phyloP scores from a whole-genome alignment of 2,888 invertebrate species.

The Plebejus argus region DNA sequence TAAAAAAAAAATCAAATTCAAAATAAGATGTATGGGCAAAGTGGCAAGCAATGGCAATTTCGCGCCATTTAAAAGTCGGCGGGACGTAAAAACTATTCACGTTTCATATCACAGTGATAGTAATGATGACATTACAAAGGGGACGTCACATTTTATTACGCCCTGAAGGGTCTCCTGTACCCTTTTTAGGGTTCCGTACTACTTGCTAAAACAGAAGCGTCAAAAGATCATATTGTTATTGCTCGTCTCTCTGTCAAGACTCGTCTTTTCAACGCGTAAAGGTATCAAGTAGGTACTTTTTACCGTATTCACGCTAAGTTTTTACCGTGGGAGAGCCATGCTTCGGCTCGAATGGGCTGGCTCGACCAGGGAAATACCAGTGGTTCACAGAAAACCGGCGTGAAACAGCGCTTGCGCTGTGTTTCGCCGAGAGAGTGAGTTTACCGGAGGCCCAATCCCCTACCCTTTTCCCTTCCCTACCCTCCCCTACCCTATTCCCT shows the following conservation, averaged over 20 bases:
- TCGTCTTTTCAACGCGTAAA: too few relatives aligned
- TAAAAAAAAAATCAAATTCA: background rate
- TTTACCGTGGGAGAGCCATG: too few relatives aligned
- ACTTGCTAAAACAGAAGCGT: background rate
- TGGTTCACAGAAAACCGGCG: too few relatives aligned
- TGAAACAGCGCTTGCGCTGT: too few relatives aligned
- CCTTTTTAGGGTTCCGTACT: constrained; percentile 8
- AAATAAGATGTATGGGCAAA: background rate
- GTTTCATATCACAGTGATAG: constrained; percentile 6
- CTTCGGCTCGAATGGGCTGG: too few relatives aligned
- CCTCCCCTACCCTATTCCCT: too few relatives aligned
- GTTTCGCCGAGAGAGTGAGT: too few relatives aligned
- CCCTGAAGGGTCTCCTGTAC: constrained; percentile 7
- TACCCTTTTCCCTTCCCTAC: too few relatives aligned
- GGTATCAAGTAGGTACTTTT: too few relatives aligned
- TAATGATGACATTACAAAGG: constrained; percentile 26
- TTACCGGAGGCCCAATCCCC: too few relatives aligned
- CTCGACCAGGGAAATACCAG: too few relatives aligned
- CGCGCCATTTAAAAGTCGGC: constrained; percentile 6
- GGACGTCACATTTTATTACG: constrained; percentile 14
- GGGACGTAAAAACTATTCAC: background rate
- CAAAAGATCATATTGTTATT: background rate
- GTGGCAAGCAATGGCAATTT: background rate
- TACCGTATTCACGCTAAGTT: too few relatives aligned
- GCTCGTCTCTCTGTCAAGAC: background rate